A percentile compares a stretch with the other conserved stretches of the same genome.
Conservation (phyloP, 1,140 invertebrate species). For the Drosophila sp. region DNA sequence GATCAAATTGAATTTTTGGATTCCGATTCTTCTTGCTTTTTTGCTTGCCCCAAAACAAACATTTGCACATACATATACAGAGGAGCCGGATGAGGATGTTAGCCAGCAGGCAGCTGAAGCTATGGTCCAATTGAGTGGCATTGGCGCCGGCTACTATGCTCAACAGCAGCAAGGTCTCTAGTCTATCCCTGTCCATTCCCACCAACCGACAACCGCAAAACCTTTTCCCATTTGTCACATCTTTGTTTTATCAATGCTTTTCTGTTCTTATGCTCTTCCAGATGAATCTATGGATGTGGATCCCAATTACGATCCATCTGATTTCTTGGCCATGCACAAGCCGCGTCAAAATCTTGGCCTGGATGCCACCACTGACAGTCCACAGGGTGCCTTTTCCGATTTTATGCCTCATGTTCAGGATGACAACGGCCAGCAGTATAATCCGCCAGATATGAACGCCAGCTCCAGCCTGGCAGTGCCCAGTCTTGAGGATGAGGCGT, state of each 20-base stretch:
- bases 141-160: conserved; percentile 88
- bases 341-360: conserved; percentile 41
- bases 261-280: conserved; percentile 64
- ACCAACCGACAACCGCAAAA: conserved; percentile 13
- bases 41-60: conserved; percentile 22
- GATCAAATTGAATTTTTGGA: conserved; percentile 33
- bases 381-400: conserved; percentile 54
- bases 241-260: conserved; percentile 8
- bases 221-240: not conserved
- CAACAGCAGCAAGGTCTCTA: conserved; percentile 84
- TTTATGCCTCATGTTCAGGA: conserved; percentile 60
- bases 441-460: conserved; percentile 50
- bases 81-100: conserved; percentile 87
- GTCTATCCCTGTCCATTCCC: conserved; percentile 32
- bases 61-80: conserved; percentile 60
- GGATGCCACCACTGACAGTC: conserved; percentile 37
- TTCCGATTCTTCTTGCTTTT: conserved; percentile 49
- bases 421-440: conserved; percentile 53
- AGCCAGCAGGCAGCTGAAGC: conserved; percentile 92
- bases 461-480: conserved; percentile 46
- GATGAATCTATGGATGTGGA: conserved; percentile 92
- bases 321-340: conserved; percentile 86
- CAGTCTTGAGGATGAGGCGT: conserved; percentile 32
- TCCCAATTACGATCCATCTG: conserved; percentile 93
- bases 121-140: conserved; percentile 92